Conservation (phyloP, 92 coral and sea anemone species). For the Epizoanthus rinbou region DNA sequence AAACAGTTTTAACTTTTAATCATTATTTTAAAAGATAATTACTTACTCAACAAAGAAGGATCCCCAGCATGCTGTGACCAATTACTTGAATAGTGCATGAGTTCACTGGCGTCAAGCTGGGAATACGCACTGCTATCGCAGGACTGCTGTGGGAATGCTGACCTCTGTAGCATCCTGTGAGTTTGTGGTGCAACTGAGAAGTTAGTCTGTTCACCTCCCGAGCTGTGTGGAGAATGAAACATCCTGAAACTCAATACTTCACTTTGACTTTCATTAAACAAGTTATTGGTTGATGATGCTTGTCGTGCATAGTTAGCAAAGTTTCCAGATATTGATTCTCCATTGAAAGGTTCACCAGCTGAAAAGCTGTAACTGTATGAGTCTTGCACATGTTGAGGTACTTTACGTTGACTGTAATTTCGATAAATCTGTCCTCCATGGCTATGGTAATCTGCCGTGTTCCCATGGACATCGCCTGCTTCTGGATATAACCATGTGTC, state of each 20-base stretch:
- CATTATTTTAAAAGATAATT: too few species aligned
- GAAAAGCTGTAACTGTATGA: constrained; percentile 50
- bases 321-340: constrained; percentile 48
- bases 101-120: constrained; percentile 25
- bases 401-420: constrained; percentile 44
- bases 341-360: constrained; percentile 50
- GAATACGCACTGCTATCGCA: constrained; percentile 27
- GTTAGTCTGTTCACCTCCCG: constrained; percentile 44
- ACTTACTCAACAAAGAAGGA: constrained; percentile 23
- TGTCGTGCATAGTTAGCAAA: constrained; percentile 47
- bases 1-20: too few species aligned
- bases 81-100: constrained; percentile 2
- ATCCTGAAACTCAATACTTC: constrained; percentile 47
- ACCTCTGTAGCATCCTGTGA: constrained; percentile 1
- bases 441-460: constrained; percentile 26
- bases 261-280: constrained; percentile 54
- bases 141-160: constrained; percentile 44
- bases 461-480: constrained; percentile 31
- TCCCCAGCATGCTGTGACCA: constrained; percentile 18
- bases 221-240: constrained; percentile 27
- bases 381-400: constrained; percentile 43
- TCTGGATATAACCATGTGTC: constrained; percentile 54
- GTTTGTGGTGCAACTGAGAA: constrained; percentile 26
- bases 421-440: constrained; percentile 39
- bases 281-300: constrained; percentile 57